Evolutionary conservation across 2,113 vertebrate species (phyloP), one percentile per base, ranked within the genome.

Genomic region (Hemichromis elongatus): DNA sequence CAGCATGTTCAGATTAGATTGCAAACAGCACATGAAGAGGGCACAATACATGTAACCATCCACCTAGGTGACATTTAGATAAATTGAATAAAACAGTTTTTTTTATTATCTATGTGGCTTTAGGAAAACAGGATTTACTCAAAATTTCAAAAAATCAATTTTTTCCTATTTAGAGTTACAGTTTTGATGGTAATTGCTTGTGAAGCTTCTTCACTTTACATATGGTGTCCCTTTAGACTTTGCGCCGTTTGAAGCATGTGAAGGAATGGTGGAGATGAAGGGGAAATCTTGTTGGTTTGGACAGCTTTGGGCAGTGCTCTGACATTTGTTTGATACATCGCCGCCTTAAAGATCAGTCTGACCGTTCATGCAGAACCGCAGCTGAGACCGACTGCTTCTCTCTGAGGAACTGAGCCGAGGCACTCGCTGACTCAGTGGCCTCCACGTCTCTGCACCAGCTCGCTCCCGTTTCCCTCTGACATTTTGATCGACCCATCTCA

Each of bases 281-380:
- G 55, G 79, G 59, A 70, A 33, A 57, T 40, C 21, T 4, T 83
- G 61, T 50, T 16, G 6, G 28, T 73, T 12, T 63, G 24, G 75
- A 53, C 63, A 59, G 77, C 82, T 82, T 45, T 28, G 55, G 33
- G 83, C 10, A 6, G 30, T 68, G 82, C 81, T 42, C 21, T 90
- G 83, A 82, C 79, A 90, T 91, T 79, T 89, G 77, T 82, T 52
- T 77, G 80, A 82, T 70, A 78, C n/a, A 21, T 86, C 52, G 5
- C 18, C 7, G 52, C 54, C 79, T 83, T 30, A 59, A 40, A 84
- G 40, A 89, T 42, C 37, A 52, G 52, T 45, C 54, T 83, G 78
- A 80, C 19, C 52, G 12, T 83, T 81, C 73, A 81, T 81, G 87
- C 86, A 86, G 79, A 90, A 89, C 86, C 68, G 16, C 50, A 55